phyloP scores from a whole-genome alignment of 2,888 invertebrate genomes.

The Orchestes rusci region DNA sequence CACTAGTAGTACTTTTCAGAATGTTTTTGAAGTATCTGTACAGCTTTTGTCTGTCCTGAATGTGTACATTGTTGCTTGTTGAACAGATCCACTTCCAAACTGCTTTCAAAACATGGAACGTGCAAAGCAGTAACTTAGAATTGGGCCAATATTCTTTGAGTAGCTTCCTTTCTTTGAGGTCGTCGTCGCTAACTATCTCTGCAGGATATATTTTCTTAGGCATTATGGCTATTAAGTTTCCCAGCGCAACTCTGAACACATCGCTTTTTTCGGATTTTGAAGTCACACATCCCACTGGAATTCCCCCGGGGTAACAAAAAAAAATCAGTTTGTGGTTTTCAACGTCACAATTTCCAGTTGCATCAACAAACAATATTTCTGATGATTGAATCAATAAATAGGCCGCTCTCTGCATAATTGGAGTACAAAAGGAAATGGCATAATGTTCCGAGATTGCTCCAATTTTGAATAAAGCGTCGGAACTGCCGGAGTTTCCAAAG shows the following conservation, averaged over 20 bases:
- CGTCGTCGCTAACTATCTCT: slow-evolving; percentile 17
- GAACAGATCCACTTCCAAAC: slow-evolving; percentile 1
- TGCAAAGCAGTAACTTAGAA: slow-evolving; percentile 1
- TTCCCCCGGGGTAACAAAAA: not conserved
- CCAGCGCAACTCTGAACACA: not conserved
- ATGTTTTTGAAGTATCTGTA: slow-evolving; percentile 10
- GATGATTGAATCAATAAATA: not conserved
- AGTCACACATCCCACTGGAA: not conserved
- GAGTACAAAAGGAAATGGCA: slow-evolving; percentile 10
- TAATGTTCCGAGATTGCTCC: slow-evolving; percentile 6
- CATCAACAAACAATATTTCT: not conserved
- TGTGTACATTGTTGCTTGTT: slow-evolving; percentile 8
- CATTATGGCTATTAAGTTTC: not conserved
- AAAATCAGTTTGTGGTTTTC: not conserved
- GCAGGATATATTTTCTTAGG: no score
- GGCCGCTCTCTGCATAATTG: not conserved
- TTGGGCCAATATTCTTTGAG: slow-evolving; percentile 12
- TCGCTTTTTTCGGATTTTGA: not conserved
- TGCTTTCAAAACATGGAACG: not conserved
- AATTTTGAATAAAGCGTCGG: slow-evolving; percentile 9
- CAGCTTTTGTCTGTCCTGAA: slow-evolving; percentile 6
- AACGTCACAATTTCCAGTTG: not conserved
- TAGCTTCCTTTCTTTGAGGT: slow-evolving; percentile 7
- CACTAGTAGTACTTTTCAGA: slow-evolving; percentile 1
- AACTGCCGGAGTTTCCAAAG: slow-evolving; percentile 15